Conservation (phyloP, 2,113 vertebrate genomes). For the Scartelaos histophorus region DNA sequence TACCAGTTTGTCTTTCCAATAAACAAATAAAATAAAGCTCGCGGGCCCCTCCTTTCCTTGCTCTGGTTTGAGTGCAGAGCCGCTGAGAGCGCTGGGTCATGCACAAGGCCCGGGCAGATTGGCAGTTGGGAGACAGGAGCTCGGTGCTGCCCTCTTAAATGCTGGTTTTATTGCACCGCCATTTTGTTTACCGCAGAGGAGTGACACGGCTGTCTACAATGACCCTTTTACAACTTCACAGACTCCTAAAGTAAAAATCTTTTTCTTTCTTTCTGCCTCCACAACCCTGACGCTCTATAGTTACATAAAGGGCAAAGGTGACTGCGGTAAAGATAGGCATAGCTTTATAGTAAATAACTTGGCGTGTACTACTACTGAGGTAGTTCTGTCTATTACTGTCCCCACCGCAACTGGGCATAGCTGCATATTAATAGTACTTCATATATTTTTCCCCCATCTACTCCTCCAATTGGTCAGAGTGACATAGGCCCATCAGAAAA, state of each 20-base stretch:
- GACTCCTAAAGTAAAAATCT: constrained; percentile 18
- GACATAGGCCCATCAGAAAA: no score
- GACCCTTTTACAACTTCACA: constrained; percentile 35
- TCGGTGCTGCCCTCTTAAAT: constrained; percentile 57
- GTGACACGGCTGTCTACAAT: constrained; percentile 42
- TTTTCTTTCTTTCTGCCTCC: constrained; percentile 31
- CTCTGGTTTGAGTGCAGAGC: constrained; percentile 57
- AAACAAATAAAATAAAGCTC: constrained; percentile 37
- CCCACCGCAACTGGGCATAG: not conserved
- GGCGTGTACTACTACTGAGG: no score
- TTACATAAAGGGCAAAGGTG: constrained; percentile 32
- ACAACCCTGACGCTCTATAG: constrained; percentile 3
- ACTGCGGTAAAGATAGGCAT: constrained; percentile 24
- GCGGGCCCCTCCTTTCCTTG: constrained; percentile 54
- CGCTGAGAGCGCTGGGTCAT: constrained; percentile 25
- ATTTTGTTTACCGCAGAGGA: constrained; percentile 57
- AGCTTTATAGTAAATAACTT: constrained; percentile 3
- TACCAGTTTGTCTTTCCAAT: constrained; percentile 36
- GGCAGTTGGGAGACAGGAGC: constrained; percentile 43
- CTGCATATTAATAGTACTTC: not conserved
- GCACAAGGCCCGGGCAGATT: constrained; percentile 38
- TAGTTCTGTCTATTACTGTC: not conserved
- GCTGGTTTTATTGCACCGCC: constrained; percentile 57
- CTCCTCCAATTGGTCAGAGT: no score
- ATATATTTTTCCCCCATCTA: not conserved